Conservation (phyloP, 2,888 invertebrate genomes). For the Eurytoma californica region DNA sequence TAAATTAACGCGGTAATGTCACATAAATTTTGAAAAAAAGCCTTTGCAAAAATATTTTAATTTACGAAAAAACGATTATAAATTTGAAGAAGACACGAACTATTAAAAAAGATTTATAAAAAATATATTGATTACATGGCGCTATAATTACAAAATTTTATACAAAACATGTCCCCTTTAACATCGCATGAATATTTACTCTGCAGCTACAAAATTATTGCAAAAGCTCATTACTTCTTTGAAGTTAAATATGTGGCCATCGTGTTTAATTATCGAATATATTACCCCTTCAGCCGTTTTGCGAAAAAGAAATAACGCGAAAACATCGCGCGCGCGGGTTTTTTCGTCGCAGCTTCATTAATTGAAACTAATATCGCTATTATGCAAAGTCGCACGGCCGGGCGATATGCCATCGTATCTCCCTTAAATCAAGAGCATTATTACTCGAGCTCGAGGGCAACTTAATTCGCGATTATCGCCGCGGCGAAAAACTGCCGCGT, state of each 20-base stretch:
- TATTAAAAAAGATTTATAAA: too few species aligned
- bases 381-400: slow-evolving; percentile 35
- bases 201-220: too few species aligned
- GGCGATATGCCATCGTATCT: slow-evolving; percentile 20
- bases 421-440: slow-evolving; percentile 47
- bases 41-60: neutral
- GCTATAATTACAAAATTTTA: too few species aligned
- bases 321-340: neutral
- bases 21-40: neutral
- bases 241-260: neutral
- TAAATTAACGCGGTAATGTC: slow-evolving; percentile 1
- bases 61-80: neutral
- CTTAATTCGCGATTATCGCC: slow-evolving; percentile 51
- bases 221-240: neutral
- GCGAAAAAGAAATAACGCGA: neutral
- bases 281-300: neutral
- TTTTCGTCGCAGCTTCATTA: slow-evolving; percentile 37
- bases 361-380: slow-evolving; percentile 53
- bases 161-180: too few species aligned
- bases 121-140: too few species aligned
- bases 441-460: slow-evolving; percentile 26
- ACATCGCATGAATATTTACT: too few species aligned
- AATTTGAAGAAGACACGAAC: too few species aligned
- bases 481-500: slow-evolving; percentile 28
- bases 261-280: slow-evolving; percentile 24